Conservation (phyloP, 2,888 invertebrate species). For the Amiota mariae region DNA sequence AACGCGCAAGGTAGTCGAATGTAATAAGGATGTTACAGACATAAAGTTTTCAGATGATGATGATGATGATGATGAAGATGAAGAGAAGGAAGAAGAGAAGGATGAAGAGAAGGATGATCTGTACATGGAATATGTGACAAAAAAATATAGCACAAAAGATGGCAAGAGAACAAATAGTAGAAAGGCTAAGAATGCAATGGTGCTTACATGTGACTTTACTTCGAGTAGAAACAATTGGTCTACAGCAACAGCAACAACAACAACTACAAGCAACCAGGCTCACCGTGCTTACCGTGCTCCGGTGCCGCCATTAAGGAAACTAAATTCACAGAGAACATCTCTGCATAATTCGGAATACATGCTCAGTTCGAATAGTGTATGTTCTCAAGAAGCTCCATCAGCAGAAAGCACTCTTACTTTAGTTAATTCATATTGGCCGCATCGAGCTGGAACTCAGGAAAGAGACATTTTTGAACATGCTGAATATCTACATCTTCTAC, state of each 20-base stretch:
- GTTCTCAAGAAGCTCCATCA: conserved; percentile 23
- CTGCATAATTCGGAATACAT: conserved; percentile 20
- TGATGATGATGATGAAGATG: conserved; percentile 45
- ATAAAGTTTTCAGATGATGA: conserved; percentile 71
- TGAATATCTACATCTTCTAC: conserved; percentile 50
- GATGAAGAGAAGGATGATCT: no score
- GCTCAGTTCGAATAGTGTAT: conserved; percentile 41
- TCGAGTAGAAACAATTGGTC: neutral
- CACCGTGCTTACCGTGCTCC: neutral
- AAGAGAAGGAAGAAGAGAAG: no score
- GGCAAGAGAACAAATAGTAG: conserved; percentile 22
- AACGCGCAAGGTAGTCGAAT: conserved; percentile 48
- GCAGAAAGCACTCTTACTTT: neutral
- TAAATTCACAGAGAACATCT: no score
- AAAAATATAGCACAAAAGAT: conserved; percentile 9
- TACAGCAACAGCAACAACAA: neutral
- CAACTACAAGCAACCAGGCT: neutral
- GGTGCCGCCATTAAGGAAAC: neutral
- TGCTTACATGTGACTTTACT: neutral
- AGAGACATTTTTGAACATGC: conserved; percentile 56
- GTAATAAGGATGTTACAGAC: conserved; percentile 51
- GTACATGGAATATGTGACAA: no score
- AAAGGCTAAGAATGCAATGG: conserved; percentile 44
- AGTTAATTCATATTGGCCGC: conserved; percentile 33
- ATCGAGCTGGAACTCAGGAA: conserved; percentile 39